phyloP scores from a whole-genome alignment of 2,113 vertebrate species.

The Rynchops niger region DNA sequence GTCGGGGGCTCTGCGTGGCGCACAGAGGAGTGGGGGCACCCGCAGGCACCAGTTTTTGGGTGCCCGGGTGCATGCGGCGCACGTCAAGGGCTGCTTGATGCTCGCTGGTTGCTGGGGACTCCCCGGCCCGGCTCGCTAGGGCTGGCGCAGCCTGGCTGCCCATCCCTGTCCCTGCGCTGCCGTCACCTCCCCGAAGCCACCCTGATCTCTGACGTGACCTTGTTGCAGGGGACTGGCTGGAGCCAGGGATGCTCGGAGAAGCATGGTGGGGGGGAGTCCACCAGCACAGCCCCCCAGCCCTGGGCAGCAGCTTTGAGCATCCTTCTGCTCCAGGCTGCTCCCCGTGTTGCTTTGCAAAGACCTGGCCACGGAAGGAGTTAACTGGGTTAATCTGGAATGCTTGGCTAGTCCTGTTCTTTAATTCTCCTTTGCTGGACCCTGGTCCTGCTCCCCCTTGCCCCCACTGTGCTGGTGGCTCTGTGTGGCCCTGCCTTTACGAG shows the following conservation, averaged over 20 bases:
- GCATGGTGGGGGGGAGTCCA: too few species aligned
- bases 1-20: fast-evolving
- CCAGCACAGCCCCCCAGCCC: not conserved
- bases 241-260: not conserved
- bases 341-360: not conserved
- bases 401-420: not conserved
- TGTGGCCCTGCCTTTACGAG: not conserved
- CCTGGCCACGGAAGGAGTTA: fast-evolving
- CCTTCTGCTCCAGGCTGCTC: not conserved
- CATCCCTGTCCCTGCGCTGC: not conserved
- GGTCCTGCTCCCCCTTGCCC: not conserved
- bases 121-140: not conserved
- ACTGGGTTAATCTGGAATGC: not conserved
- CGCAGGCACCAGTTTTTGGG: fast-evolving
- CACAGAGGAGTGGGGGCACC: not conserved
- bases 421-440: not conserved
- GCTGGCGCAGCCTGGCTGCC: not conserved
- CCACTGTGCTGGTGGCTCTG: not conserved
- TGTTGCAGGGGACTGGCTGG: not conserved
- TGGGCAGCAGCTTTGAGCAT: not conserved
- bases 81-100: not conserved
- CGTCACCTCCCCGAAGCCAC: not conserved
- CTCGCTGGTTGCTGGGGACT: fast-evolving
- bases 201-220: not conserved
- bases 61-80: fast-evolving